Evolutionary conservation across 2,113 vertebrate genomes (phyloP), one percentile per base, ranked within the genome.

Genomic region (Rhabdomys dilectus): DNA sequence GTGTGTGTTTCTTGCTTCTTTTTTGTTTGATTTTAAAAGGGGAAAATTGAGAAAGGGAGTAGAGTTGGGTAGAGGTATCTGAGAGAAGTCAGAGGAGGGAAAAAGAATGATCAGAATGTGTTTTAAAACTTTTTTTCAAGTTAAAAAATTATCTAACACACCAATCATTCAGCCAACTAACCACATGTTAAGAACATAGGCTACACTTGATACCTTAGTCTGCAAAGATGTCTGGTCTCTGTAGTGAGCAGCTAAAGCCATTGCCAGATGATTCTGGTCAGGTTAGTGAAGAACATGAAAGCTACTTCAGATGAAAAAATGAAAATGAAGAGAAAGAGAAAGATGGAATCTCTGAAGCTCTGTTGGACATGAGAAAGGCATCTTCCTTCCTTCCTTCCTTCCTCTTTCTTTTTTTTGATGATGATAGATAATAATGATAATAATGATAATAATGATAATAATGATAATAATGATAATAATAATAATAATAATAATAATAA

Each of bases 21-120:
- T 17, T 72, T 21, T 60, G 81, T 91, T 94, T 89, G 45, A 22
- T n/a, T 96, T 88, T 51, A 80, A 58, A 45, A 68, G 48, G 19
- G 76, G 53, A 78, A 78, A 12, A 29, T n/a, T 64, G 75, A 77
- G 24, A 31, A 51, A 78, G 3, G 48, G 76, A 51, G 29, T 51
- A 24, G 31, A 34, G 48, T 78, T 11, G 16, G 48, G 48, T 51
- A 29, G 16, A 15, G 76, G 16, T 3, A 78, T 53, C 31, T 53
- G 48, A 31, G 48, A 78, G 76, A 48, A 53, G 76, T 53, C 29
- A 78, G 76, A 15, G 31, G 31, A 51, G 48, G 31, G 31, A 31
- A 78, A 78, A 31, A 78, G 29, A 34, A 34, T 53, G 76, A 53
- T 53, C 29, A 78, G 76, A 78, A 78, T 53, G 21, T 51, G 51